Percentiles rank a stretch among this genome's conserved stretches.
These are phyloP conservation scores for Oscheius sp. DNA, from an alignment of 1,140 invertebrate genomes.

Conservation along the genomic window DNA sequence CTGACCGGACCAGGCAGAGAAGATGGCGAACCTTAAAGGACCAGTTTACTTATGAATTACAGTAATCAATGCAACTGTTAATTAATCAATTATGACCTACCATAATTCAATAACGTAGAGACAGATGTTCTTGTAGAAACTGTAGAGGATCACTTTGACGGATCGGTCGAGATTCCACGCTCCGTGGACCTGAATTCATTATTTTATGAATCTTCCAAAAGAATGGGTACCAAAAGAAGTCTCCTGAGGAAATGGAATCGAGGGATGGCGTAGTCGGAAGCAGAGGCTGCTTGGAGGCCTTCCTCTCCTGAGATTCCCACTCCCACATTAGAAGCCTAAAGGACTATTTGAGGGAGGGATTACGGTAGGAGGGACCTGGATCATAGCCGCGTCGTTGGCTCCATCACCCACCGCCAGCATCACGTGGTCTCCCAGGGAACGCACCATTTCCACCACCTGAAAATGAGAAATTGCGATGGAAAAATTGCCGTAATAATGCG, in stretches of 20 bases:
- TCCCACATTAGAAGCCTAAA: conserved; percentile 73
- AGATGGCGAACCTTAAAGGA: conserved; percentile 77
- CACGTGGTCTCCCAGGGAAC: conserved; percentile 77
- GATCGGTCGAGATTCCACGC: conserved; percentile 96
- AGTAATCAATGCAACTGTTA: no score
- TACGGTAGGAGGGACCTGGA: no score
- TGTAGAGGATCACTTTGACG: conserved; percentile 96
- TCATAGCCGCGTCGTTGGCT: conserved; percentile 99
- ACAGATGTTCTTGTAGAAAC: conserved; percentile 99
- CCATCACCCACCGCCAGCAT: conserved; percentile 97
- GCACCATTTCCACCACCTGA: conserved; percentile 85
- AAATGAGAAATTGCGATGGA: no score
- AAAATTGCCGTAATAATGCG: no score
- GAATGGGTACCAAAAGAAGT: conserved; percentile 30
- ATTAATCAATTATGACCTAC: no score
- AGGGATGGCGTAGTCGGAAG: conserved; percentile 73
- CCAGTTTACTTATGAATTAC: no score
- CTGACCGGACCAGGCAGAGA: conserved; percentile 96
- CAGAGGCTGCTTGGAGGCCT: conserved; percentile 93
- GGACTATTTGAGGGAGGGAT: no score
- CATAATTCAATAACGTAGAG: conserved; percentile 97
- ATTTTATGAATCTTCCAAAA: no score
- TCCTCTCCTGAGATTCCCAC: conserved; percentile 98
- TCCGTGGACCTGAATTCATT: no score
- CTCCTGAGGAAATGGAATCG: conserved; percentile 86